These are phyloP conservation scores for Leuciscus waleckii DNA, from an alignment of 2,797 vertebrate species.

Conservation along the genomic window DNA sequence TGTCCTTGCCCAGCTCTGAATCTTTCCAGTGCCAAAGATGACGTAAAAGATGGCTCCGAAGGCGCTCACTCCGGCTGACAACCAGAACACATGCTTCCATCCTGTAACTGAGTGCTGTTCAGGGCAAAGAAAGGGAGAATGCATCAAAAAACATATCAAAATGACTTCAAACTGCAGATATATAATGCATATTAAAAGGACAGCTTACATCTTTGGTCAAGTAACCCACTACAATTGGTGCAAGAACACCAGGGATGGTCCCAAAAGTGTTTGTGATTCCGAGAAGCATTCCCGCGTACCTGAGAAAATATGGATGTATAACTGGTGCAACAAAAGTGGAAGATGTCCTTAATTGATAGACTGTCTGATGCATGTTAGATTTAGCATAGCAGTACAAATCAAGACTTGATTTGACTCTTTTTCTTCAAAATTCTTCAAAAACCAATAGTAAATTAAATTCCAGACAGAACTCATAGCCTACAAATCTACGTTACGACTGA, in stretches of 20 bases:
- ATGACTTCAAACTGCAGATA: background rate
- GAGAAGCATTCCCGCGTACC: constrained; percentile 83
- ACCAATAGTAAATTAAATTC: too few relatives aligned
- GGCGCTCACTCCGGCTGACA: constrained; percentile 74
- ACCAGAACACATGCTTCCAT: constrained; percentile 82
- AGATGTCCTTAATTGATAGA: background rate
- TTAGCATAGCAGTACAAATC: background rate
- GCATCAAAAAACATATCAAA: background rate
- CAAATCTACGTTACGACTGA: background rate
- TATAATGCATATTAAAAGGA: background rate
- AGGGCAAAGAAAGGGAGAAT: constrained; percentile 18
- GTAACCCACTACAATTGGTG: constrained; percentile 80
- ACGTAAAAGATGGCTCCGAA: constrained; percentile 75
- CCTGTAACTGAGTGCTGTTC: constrained; percentile 77
- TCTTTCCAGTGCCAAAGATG: constrained; percentile 74
- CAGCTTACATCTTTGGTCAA: constrained; percentile 81
- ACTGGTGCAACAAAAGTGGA: background rate
- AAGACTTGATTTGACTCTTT: too few relatives aligned
- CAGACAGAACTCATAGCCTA: background rate
- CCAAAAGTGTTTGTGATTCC: constrained; percentile 87
- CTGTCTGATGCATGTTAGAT: background rate
- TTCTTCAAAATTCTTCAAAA: too few relatives aligned
- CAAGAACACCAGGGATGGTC: constrained; percentile 80
- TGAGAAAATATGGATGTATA: constrained; percentile 46
- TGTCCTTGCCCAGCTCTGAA: constrained; percentile 80